These are phyloP conservation scores for Macrosteles quadrilineatus DNA, from an alignment of 1,140 invertebrate species.

Conservation along the genomic window DNA sequence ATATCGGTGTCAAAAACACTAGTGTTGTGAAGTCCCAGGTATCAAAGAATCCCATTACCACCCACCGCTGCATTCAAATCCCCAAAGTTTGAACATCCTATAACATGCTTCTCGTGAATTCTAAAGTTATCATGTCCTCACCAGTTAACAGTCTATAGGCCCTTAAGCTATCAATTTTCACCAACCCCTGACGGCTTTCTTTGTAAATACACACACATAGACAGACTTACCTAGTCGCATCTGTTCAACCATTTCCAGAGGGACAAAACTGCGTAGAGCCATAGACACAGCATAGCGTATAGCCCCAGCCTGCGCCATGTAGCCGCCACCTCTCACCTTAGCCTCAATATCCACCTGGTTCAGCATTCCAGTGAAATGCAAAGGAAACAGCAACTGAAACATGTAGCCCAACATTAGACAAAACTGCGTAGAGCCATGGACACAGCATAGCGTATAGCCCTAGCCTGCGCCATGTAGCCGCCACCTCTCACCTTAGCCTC, in stretches of 20 bases:
- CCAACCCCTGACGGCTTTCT: too few relatives aligned
- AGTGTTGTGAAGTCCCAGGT: too few relatives aligned
- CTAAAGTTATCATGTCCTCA: too few relatives aligned
- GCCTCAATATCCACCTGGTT: constrained; percentile 84
- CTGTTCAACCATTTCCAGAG: constrained; percentile 70
- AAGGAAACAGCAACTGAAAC: constrained; percentile 79
- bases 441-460: constrained; percentile 65
- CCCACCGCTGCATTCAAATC: too few relatives aligned
- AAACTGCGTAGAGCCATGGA: not conserved
- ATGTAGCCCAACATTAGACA: not conserved
- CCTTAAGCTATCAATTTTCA: too few relatives aligned
- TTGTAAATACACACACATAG: constrained; percentile 9
- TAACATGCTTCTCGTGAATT: too few relatives aligned
- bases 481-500: constrained; percentile 70
- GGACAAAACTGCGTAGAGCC: constrained; percentile 79
- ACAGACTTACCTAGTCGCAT: constrained; percentile 85
- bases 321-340: constrained; percentile 63
- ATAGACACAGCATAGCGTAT: constrained; percentile 82
- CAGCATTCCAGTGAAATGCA: constrained; percentile 75
- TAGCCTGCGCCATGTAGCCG: constrained; percentile 74
- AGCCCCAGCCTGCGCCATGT: constrained; percentile 79
- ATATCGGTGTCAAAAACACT: too few relatives aligned
- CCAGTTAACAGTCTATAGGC: too few relatives aligned
- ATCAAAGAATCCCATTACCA: too few relatives aligned
- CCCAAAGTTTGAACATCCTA: too few relatives aligned